A percentile compares a stretch with the other conserved stretches of the same genome.
These are phyloP conservation scores for Globodera rostochiensis DNA, from an alignment of 1,140 invertebrate species.

Conservation along the genomic window DNA sequence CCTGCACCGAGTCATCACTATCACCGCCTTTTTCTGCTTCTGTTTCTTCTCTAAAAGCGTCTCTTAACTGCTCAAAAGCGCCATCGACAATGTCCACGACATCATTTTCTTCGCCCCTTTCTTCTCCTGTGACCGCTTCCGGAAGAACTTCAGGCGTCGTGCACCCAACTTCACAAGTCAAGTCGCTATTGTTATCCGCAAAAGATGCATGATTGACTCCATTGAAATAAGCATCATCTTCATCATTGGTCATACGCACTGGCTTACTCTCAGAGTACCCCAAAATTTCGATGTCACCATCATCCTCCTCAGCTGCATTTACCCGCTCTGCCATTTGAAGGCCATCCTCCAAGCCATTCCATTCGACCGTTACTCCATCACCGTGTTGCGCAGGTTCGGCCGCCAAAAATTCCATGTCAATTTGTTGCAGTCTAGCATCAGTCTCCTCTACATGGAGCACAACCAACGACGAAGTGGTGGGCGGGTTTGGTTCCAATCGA, in stretches of 20 bases:
- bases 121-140: neutral
- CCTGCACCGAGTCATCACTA: neutral
- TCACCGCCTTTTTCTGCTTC: neutral
- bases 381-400: too few species aligned
- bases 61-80: neutral
- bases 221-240: neutral
- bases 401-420: too few species aligned
- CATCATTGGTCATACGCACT: neutral
- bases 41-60: neutral
- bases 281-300: neutral
- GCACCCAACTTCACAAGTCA: neutral
- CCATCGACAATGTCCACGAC: neutral
- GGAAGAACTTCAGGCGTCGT: neutral
- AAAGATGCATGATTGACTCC: neutral
- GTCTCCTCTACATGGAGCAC: too few species aligned
- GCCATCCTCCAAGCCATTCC: too few species aligned
- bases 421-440: too few species aligned
- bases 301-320: too few species aligned
- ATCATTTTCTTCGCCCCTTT: neutral
- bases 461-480: too few species aligned
- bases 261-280: neutral
- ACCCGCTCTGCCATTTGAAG: too few species aligned
- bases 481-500: too few species aligned
- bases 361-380: too few species aligned
- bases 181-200: neutral